Evolutionary conservation across 2,888 invertebrate species (phyloP), one percentile per base, ranked within the genome.

Genomic region (Ichneumoninae sp.): DNA sequence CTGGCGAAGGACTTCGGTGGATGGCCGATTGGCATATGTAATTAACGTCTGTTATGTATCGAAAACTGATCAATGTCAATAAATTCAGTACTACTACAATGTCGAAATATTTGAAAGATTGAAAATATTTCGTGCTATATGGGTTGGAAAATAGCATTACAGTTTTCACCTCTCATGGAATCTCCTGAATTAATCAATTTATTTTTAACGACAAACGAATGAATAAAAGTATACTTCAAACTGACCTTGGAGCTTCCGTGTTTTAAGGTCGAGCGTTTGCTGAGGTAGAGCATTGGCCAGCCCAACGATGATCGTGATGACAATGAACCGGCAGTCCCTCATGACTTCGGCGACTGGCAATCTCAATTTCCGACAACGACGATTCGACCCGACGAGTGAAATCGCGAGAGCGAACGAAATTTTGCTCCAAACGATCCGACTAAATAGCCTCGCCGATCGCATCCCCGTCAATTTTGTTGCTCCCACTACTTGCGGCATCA

Each of bases 221-320:
- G 3, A 19, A 68, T 40, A 36, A 44, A 52, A 52, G 68, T 40
- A 5, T 19, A 52, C 8, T 30, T 22, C 1, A 44, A 22, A 84
- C 77, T 47, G 13, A 84, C 86, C 86, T 84, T 81, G 69, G 26
- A 83, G 63, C 50, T 81, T 86, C 47, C 80, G 54, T n/a, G 36
- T 40, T 16, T 54, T 69, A 22, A 60, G 60, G 57, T 84, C 76
- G 50, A 70, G 13, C 22, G 19, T 57, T 8, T 22, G 13, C 1
- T 44, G 65, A 13, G 70, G 54, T 10, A 47, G 47, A 30, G 83
- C 68, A 4, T 22, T 26, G 36, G 44, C 73, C 30, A 82, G 70
- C 8, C 73, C 68, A 13, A 83, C 7, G n/a, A 54, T 16, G 60
- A 86, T 54, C 22, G 71, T 16, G 44, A 68, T 19, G 40, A 78